These are phyloP conservation scores for Xenentodon cancila DNA, from an alignment of 2,797 vertebrate species.

Conservation along the genomic window DNA sequence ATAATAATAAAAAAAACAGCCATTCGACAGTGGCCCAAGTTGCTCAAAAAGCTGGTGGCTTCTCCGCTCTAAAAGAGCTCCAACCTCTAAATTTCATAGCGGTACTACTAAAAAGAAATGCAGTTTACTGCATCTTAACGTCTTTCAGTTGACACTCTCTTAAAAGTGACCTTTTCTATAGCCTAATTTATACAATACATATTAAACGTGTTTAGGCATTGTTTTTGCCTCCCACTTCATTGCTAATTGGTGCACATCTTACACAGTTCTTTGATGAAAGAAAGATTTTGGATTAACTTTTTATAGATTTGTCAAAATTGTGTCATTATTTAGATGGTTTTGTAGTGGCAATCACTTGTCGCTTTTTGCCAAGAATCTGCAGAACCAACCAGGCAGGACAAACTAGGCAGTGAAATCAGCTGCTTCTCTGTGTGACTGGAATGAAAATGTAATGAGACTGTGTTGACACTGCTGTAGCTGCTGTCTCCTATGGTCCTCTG, in stretches of 20 bases:
- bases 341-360: not conserved
- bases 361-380: conserved; percentile 3
- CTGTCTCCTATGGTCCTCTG: not conserved
- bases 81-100: too few relatives aligned
- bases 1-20: too few relatives aligned
- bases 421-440: conserved; percentile 4
- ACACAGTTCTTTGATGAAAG: not conserved
- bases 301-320: not conserved
- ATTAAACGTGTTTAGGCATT: not conserved
- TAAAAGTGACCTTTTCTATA: too few relatives aligned
- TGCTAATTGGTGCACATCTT: not conserved
- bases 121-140: too few relatives aligned
- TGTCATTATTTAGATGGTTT: too few relatives aligned
- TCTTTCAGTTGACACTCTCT: too few relatives aligned
- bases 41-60: too few relatives aligned
- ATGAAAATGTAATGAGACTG: conserved; percentile 1
- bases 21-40: too few relatives aligned
- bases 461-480: not conserved
- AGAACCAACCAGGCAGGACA: conserved; percentile 23
- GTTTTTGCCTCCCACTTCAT: not conserved
- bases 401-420: conserved; percentile 52
- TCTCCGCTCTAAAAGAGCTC: too few relatives aligned
- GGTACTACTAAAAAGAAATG: too few relatives aligned
- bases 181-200: too few relatives aligned
- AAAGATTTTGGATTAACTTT: not conserved